These are phyloP conservation scores for Antigone vipio DNA, from an alignment of 2,113 vertebrate species.

Conservation along the genomic window DNA sequence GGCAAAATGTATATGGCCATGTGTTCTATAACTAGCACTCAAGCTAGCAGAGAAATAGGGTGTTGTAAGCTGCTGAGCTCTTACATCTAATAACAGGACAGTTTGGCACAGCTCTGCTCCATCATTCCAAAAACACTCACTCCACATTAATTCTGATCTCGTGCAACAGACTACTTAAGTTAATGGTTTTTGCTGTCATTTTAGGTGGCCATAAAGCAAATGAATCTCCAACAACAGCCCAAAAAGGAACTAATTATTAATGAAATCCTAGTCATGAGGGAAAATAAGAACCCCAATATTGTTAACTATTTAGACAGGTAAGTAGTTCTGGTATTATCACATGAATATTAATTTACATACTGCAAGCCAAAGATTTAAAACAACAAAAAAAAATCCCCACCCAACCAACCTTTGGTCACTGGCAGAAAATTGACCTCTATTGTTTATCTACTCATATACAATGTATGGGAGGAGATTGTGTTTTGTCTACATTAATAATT, in stretches of 20 bases:
- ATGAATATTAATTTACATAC: neutral
- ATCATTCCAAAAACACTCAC: neutral
- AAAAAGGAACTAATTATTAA: slow-evolving; percentile 99
- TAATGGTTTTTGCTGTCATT: slow-evolving; percentile 35
- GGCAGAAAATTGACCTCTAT: neutral
- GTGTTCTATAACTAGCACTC: neutral
- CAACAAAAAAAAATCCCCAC: neutral
- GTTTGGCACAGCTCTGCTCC: neutral
- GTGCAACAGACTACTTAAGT: neutral
- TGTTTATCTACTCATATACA: neutral
- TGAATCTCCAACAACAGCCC: slow-evolving; percentile 98
- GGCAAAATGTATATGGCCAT: rapidly evolving
- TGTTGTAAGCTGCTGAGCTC: neutral
- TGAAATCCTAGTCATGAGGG: slow-evolving; percentile 99
- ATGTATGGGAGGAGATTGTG: neutral
- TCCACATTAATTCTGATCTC: neutral
- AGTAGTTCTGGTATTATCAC: neutral
- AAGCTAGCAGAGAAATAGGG: neutral
- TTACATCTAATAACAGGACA: neutral
- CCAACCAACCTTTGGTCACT: neutral
- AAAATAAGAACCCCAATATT: slow-evolving; percentile 99
- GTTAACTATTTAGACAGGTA: slow-evolving; percentile 99
- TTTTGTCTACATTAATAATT: neutral
- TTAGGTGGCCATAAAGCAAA: slow-evolving; percentile 99
- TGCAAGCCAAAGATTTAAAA: neutral